These are phyloP conservation scores for Lissocephala sabroskyi DNA, from an alignment of 2,888 invertebrate species.

Conservation along the genomic window DNA sequence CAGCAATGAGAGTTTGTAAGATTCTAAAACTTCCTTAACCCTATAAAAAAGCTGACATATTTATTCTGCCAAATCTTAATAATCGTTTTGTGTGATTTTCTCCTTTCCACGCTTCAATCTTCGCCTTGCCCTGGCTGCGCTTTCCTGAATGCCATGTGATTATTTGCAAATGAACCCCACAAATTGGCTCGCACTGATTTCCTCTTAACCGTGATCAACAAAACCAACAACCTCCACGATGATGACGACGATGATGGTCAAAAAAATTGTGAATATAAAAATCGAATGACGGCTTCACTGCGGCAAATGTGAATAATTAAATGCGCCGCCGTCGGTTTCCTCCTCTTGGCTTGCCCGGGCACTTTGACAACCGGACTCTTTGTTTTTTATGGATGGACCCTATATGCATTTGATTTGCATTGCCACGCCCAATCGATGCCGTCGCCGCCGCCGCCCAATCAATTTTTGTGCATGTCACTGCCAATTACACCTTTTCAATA, in stretches of 20 bases:
- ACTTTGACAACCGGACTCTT: slow-evolving; percentile 62
- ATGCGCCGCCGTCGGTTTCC: slow-evolving; percentile 36
- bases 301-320: slow-evolving; percentile 66
- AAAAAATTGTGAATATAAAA: slow-evolving; percentile 31
- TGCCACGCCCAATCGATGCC: slow-evolving; percentile 37
- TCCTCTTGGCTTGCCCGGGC: slow-evolving; percentile 43
- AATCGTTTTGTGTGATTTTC: no score
- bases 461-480: slow-evolving; percentile 68
- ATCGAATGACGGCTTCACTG: slow-evolving; percentile 27
- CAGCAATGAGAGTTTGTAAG: no score
- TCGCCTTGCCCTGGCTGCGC: no score
- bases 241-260: no score
- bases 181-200: slow-evolving; percentile 28
- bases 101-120: background rate
- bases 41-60: no score
- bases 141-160: no score
- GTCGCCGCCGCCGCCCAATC: slow-evolving; percentile 50
- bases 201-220: slow-evolving; percentile 34
- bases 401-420: slow-evolving; percentile 65
- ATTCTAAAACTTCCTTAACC: no score
- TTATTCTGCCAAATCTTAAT: no score
- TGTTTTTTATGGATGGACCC: no score
- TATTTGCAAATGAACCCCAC: no score
- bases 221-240: slow-evolving; percentile 11
- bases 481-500: slow-evolving; percentile 69